Conservation (phyloP, 2,797 vertebrate species). For the Gephyroberyx darwinii region DNA sequence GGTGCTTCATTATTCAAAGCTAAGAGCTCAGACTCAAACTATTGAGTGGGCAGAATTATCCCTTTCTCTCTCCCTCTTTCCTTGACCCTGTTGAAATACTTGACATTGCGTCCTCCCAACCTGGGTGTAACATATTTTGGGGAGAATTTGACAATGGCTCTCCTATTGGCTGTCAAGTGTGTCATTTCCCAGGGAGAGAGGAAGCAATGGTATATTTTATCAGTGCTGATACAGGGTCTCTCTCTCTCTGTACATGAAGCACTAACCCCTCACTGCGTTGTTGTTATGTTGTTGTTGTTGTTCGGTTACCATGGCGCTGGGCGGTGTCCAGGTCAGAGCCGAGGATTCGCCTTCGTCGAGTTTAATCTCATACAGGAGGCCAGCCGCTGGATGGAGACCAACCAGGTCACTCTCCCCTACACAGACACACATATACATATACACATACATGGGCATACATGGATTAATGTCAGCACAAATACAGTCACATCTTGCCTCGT, state of each 20-base stretch:
- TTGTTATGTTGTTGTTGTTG: conserved; percentile 86
- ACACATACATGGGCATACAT: conserved; percentile 61
- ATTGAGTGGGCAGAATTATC: conserved; percentile 68
- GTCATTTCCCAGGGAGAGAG: conserved; percentile 60
- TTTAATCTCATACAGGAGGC: conserved; percentile 98
- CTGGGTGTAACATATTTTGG: conserved; percentile 30
- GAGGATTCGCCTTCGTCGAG: conserved; percentile 98
- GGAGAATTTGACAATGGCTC: conserved; percentile 52
- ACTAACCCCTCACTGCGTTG: conserved; percentile 88
- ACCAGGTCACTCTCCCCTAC: conserved; percentile 94
- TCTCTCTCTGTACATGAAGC: conserved; percentile 82
- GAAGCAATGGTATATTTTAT: conserved; percentile 62
- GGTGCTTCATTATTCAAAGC: conserved; percentile 61
- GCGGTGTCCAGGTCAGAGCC: conserved; percentile 96
- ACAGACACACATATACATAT: conserved; percentile 82
- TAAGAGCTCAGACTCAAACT: conserved; percentile 64
- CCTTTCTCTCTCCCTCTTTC: conserved; percentile 59
- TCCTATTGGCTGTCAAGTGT: conserved; percentile 56
- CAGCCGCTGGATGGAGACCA: conserved; percentile 95
- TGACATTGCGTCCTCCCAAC: conserved; percentile 66
- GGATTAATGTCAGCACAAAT: conserved; percentile 44
- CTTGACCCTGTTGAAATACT: conserved; percentile 65
- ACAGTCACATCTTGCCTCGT: conserved; percentile 46
- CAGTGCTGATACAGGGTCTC: conserved; percentile 80
- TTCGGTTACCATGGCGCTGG: conserved; percentile 88